These are phyloP conservation scores for Gari tellinella DNA, from an alignment of 2,888 invertebrate species.

Conservation along the genomic window DNA sequence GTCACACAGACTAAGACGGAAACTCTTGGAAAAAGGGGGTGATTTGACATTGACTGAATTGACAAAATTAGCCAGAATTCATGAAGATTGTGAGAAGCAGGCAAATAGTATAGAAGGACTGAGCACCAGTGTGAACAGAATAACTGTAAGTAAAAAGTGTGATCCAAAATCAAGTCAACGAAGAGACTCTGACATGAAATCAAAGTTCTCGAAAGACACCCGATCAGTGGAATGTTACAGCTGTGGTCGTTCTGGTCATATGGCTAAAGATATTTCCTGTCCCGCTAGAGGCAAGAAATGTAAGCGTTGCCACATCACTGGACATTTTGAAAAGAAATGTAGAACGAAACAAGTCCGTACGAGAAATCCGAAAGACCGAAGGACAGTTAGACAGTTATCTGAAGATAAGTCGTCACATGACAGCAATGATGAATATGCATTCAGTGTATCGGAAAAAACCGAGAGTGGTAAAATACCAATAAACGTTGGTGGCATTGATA, in stretches of 20 bases:
- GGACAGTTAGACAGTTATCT: not conserved
- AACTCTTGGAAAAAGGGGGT: slow-evolving; percentile 14
- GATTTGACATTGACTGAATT: slow-evolving; percentile 13
- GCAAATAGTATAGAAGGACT: slow-evolving; percentile 13
- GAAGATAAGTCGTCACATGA: not conserved
- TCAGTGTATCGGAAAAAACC: not conserved
- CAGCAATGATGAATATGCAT: not conserved
- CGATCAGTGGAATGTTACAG: not conserved
- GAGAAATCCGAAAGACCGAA: not conserved
- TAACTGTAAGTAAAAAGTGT: not conserved
- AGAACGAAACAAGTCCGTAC: not conserved
- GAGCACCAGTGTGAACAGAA: not conserved
- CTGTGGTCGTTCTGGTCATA: slow-evolving; percentile 5
- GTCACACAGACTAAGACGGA: not conserved
- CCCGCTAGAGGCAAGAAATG: slow-evolving; percentile 9
- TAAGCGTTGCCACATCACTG: slow-evolving; percentile 1
- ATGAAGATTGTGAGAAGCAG: slow-evolving; percentile 14
- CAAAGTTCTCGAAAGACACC: not conserved
- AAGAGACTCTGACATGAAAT: not conserved
- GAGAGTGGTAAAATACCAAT: not conserved
- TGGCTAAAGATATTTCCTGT: slow-evolving; percentile 1
- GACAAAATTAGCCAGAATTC: slow-evolving; percentile 5
- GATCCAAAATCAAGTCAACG: too few species aligned
- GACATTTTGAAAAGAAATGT: slow-evolving; percentile 14
- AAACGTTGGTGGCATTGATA: not conserved